Conservation (phyloP, 2,113 vertebrate genomes). For the Oxyura jamaicensis region DNA sequence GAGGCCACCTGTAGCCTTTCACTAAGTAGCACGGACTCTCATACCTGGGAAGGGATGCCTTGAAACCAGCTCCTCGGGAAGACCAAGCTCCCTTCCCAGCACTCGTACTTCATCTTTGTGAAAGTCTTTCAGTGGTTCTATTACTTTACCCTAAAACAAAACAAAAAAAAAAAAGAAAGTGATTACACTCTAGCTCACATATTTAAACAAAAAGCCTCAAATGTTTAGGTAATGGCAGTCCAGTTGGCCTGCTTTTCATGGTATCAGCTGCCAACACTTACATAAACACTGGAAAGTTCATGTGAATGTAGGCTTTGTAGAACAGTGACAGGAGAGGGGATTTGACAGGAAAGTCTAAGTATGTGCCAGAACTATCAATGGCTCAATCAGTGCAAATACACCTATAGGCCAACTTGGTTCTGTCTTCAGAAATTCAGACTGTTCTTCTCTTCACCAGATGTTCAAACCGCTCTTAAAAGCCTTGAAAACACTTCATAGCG, state of each 20-base stretch:
- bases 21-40: background rate
- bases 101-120: conserved; percentile 98
- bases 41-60: conserved; percentile 96
- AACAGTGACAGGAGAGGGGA: background rate
- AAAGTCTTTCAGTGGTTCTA: conserved; percentile 98
- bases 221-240: background rate
- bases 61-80: conserved; percentile 95
- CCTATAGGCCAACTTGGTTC: background rate
- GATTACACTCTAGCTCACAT: background rate
- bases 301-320: background rate
- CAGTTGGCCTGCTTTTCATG: background rate
- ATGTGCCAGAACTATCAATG: background rate
- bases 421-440: background rate
- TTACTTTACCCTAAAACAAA: conserved; percentile 89
- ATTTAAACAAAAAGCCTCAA: background rate
- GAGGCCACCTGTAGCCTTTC: background rate
- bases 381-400: background rate
- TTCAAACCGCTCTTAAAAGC: background rate
- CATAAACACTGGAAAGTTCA: background rate
- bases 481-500: background rate
- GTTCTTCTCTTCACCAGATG: background rate
- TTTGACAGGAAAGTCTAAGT: background rate
- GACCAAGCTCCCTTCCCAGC: conserved; percentile 92
- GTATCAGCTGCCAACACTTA: background rate
- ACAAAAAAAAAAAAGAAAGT: background rate